Percentiles rank a stretch among this genome's conserved stretches.
phyloP scores from a whole-genome alignment of 2,797 vertebrate species.

The Xenentodon cancila region DNA sequence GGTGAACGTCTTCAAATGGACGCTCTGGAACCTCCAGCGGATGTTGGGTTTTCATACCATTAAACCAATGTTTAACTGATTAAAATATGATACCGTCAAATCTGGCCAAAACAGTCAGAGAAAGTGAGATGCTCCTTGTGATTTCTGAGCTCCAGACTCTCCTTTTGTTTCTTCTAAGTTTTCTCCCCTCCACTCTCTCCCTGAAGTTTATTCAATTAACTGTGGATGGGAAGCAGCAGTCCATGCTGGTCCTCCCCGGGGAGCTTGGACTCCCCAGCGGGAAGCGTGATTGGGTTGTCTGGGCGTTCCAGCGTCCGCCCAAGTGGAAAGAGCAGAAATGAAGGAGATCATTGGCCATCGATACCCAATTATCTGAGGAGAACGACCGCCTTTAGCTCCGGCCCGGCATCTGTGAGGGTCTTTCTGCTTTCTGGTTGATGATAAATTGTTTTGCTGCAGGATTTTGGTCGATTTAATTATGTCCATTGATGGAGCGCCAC shows the following conservation, averaged over 20 bases:
- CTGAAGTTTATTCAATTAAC: constrained; percentile 60
- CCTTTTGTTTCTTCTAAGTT: background rate
- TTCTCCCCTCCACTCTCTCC: background rate
- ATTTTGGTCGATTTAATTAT: constrained; percentile 75
- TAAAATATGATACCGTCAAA: no score
- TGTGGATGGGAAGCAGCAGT: constrained; percentile 45
- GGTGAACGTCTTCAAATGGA: no score
- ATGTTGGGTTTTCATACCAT: no score
- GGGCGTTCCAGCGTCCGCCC: constrained; percentile 72
- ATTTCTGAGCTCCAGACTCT: background rate
- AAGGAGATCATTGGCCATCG: constrained; percentile 79
- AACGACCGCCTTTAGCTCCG: constrained; percentile 55
- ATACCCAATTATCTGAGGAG: constrained; percentile 79
- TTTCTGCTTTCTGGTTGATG: constrained; percentile 58
- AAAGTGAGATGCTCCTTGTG: no score
- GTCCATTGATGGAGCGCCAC: constrained; percentile 36
- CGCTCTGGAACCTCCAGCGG: no score
- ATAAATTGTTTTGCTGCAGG: constrained; percentile 64
- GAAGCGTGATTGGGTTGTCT: constrained; percentile 80
- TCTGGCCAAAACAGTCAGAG: no score
- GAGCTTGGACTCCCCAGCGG: constrained; percentile 73
- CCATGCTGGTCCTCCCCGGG: constrained; percentile 46
- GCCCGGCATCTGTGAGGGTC: constrained; percentile 21
- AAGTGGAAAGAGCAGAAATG: constrained; percentile 79
- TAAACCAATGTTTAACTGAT: no score